These are phyloP conservation scores for Colostygia pectinataria DNA, from an alignment of 2,888 invertebrate species.

Conservation along the genomic window DNA sequence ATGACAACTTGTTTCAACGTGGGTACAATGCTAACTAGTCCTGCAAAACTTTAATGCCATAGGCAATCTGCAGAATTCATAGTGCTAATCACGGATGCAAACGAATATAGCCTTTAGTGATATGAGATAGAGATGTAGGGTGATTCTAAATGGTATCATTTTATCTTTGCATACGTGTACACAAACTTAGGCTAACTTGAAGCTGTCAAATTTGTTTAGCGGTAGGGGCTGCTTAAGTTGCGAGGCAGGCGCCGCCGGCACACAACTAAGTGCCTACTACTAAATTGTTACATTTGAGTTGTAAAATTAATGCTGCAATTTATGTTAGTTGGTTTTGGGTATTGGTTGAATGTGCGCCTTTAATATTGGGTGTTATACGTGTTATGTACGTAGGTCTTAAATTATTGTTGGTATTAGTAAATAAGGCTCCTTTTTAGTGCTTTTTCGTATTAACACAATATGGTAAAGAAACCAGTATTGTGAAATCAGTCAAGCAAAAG, in stretches of 20 bases:
- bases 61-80: conserved; percentile 27
- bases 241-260: conserved; percentile 69
- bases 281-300: conserved; percentile 80
- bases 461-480: no score
- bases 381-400: neutral
- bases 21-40: conserved; percentile 77
- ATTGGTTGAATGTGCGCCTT: conserved; percentile 34
- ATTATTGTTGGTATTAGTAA: neutral
- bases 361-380: conserved; percentile 1
- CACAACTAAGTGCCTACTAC: conserved; percentile 76
- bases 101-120: conserved; percentile 38
- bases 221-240: conserved; percentile 75
- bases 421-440: no score
- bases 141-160: conserved; percentile 27
- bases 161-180: conserved; percentile 60
- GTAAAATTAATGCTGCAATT: conserved; percentile 78
- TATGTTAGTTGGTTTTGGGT: conserved; percentile 61
- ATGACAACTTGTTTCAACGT: conserved; percentile 75
- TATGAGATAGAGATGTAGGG: conserved; percentile 25
- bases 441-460: no score
- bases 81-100: neutral
- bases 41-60: conserved; percentile 63
- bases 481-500: no score
- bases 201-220: conserved; percentile 83
- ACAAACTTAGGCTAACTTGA: conserved; percentile 76